These are phyloP conservation scores for Parascotia fuliginaria DNA, from an alignment of 2,888 invertebrate genomes.

Conservation along the genomic window DNA sequence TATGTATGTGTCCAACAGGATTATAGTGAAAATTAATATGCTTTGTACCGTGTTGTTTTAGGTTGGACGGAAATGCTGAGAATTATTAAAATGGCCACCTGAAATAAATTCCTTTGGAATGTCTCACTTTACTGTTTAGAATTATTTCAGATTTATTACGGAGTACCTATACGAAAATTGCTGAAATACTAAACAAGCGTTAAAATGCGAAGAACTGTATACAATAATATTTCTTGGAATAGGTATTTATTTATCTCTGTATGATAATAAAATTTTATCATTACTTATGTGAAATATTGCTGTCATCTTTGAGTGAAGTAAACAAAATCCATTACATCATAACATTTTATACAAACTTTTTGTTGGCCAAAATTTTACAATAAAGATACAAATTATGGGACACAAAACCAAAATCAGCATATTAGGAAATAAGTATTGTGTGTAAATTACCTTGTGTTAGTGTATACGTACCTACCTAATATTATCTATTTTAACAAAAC, in stretches of 20 bases:
- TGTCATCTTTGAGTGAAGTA: too few species aligned
- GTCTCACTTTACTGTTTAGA: background rate
- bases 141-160: constrained; percentile 5
- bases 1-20: constrained; percentile 49
- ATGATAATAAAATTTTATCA: background rate
- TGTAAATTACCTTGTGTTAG: too few species aligned
- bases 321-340: too few species aligned
- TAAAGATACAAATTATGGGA: too few species aligned
- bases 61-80: constrained; percentile 13
- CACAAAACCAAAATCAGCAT: too few species aligned
- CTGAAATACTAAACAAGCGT: constrained; percentile 3
- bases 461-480: too few species aligned
- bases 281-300: background rate
- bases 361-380: too few species aligned
- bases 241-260: too few species aligned
- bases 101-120: constrained; percentile 9
- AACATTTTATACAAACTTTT: too few species aligned
- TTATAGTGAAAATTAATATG: constrained; percentile 57
- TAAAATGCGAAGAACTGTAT: background rate
- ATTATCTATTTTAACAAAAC: too few species aligned
- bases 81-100: constrained; percentile 9
- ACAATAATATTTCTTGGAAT: constrained; percentile 3
- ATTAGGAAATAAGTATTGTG: too few species aligned
- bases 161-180: constrained; percentile 3
- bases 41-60: constrained; percentile 43